A percentile compares a stretch with the other conserved stretches of the same genome.
Conservation (phyloP, 2,797 vertebrate genomes). For the Linurgus olivaceus region DNA sequence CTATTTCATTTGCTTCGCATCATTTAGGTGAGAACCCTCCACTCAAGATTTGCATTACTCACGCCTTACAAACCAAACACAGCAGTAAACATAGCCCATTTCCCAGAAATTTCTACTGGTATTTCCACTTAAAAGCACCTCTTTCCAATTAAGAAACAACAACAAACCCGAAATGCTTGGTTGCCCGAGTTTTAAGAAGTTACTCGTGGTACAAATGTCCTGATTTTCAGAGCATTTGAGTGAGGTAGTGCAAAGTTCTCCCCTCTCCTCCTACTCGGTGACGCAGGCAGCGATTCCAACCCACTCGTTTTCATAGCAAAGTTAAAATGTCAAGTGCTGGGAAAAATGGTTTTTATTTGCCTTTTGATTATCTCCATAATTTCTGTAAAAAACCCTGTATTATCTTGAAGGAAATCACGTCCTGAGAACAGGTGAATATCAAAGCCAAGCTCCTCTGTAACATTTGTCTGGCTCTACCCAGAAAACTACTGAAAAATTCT, state of each 20-base stretch:
- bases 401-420: not conserved
- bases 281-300: constrained; percentile 41
- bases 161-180: not conserved
- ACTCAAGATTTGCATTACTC: not conserved
- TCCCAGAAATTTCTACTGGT: not conserved
- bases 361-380: not conserved
- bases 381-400: not conserved
- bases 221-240: not conserved
- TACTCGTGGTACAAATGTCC: constrained; percentile 15
- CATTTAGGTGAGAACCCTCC: not conserved
- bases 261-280: constrained; percentile 45
- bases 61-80: not conserved
- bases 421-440: not conserved
- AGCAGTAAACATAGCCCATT: not conserved
- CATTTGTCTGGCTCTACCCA: not conserved
- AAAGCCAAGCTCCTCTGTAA: not conserved
- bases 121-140: not conserved
- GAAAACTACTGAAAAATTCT: not conserved
- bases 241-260: not conserved
- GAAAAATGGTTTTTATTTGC: not conserved
- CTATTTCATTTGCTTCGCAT: not conserved
- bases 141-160: not conserved
- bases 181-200: not conserved
- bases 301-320: constrained; percentile 20
- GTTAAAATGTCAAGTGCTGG: constrained; percentile 56